Evolutionary conservation across 2,797 vertebrate species (phyloP).

Genomic region (Pangasius mekongensis): DNA sequence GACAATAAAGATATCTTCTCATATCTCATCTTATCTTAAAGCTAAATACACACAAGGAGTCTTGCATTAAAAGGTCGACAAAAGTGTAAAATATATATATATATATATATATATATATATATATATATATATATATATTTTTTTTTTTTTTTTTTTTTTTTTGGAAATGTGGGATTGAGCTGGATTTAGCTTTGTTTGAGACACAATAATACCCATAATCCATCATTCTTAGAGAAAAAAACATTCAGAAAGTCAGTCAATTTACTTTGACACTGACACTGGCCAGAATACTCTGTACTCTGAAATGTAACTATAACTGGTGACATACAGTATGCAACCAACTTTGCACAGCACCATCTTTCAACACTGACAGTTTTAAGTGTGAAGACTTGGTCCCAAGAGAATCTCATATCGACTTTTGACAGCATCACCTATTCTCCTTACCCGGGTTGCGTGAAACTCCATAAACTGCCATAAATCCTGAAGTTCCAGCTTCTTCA

Average conservation of each 20-base stretch:
- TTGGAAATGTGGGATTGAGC: not conserved
- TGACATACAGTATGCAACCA: slow-evolving; percentile 17
- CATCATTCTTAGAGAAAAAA: not conserved
- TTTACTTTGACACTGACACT: slow-evolving; percentile 16
- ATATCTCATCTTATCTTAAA: not conserved
- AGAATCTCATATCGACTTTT: slow-evolving; percentile 32
- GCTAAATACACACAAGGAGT: not conserved
- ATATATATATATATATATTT: no score
- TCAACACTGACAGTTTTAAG: slow-evolving; percentile 26
- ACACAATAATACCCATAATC: slow-evolving; percentile 12
- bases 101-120: no score
- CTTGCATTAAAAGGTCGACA: not conserved
- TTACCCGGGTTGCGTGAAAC: slow-evolving; percentile 26
- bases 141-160: no score
- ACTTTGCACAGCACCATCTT: slow-evolving; percentile 23
- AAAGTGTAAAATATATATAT: not conserved
- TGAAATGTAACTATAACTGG: slow-evolving; percentile 21
- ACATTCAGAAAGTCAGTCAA: slow-evolving; percentile 14
- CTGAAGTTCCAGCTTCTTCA: slow-evolving; percentile 32
- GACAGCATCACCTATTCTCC: slow-evolving; percentile 35
- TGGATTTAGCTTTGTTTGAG: not conserved
- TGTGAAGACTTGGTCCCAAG: slow-evolving; percentile 12
- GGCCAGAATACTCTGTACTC: slow-evolving; percentile 23
- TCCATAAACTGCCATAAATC: slow-evolving; percentile 48
- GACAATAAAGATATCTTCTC: not conserved